Conservation (phyloP, 2,797 vertebrate genomes). For the Sciaenops ocellatus region DNA sequence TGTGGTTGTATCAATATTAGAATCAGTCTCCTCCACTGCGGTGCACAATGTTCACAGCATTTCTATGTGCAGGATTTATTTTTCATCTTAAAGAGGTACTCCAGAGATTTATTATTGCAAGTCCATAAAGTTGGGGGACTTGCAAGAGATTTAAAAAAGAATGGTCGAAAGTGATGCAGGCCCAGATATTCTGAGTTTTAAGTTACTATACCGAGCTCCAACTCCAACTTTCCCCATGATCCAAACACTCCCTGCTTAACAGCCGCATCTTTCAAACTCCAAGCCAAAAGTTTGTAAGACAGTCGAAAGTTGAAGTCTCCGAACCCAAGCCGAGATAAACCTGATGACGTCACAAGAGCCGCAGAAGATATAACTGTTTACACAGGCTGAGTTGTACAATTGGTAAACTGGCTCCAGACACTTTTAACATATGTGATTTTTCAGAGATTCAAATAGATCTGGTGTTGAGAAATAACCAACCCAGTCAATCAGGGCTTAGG, state of each 20-base stretch:
- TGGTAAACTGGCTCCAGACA: not conserved
- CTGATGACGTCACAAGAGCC: not conserved
- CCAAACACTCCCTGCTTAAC: not conserved
- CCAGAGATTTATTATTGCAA: slow-evolving; percentile 17
- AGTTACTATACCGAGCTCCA: slow-evolving; percentile 2
- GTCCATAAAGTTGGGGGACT: slow-evolving; percentile 13
- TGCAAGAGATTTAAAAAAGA: slow-evolving; percentile 26
- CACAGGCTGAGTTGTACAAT: not conserved
- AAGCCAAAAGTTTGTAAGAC: not conserved
- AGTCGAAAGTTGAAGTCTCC: not conserved
- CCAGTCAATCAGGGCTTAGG: not conserved
- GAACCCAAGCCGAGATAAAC: not conserved
- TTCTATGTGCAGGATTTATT: slow-evolving; percentile 38
- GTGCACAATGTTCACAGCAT: slow-evolving; percentile 10
- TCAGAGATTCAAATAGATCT: slow-evolving; percentile 1
- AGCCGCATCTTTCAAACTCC: not conserved
- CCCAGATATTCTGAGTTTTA: not conserved
- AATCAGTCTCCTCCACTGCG: slow-evolving; percentile 37
- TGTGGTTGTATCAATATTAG: slow-evolving; percentile 42
- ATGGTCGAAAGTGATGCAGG: slow-evolving; percentile 13
- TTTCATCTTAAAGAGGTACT: slow-evolving; percentile 36
- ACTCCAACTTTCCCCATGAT: not conserved
- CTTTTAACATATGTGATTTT: not conserved
- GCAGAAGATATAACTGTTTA: not conserved
- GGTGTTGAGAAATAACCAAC: not conserved